Conservation (phyloP, 2,113 vertebrate species). For the Hydropotes inermis region DNA sequence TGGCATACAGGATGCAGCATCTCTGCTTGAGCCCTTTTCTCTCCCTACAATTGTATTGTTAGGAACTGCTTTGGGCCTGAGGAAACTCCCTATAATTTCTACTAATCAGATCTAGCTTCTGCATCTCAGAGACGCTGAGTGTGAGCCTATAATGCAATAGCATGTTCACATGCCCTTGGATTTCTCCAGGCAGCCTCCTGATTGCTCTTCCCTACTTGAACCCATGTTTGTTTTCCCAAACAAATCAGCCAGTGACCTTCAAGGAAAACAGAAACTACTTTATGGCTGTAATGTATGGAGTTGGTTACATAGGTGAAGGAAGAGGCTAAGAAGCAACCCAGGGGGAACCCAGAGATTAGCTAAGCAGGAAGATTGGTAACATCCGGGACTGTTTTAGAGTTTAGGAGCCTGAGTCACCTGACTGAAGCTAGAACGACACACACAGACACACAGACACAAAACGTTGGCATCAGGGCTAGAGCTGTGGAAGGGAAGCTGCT, state of each 20-base stretch:
- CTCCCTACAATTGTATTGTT: background rate
- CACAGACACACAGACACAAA: background rate
- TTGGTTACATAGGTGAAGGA: background rate
- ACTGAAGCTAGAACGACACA: background rate
- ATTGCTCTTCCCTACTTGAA: background rate
- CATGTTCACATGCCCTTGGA: background rate
- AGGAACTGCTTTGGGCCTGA: background rate
- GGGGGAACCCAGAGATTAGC: background rate
- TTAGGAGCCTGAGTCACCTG: background rate
- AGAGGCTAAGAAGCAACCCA: background rate
- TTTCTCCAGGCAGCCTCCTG: background rate
- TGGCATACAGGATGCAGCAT: background rate
- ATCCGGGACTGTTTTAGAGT: background rate
- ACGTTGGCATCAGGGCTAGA: background rate
- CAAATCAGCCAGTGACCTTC: background rate
- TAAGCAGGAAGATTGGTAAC: background rate
- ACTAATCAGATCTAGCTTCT: background rate
- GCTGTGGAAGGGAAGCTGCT: background rate
- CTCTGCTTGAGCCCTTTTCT: background rate
- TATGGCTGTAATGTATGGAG: background rate
- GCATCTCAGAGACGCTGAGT: background rate
- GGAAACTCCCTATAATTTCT: background rate
- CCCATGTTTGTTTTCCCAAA: background rate
- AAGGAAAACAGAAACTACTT: background rate
- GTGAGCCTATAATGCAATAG: background rate